These are phyloP conservation scores for Semicossyphus pulcher DNA, from an alignment of 2,113 vertebrate genomes.

Conservation along the genomic window DNA sequence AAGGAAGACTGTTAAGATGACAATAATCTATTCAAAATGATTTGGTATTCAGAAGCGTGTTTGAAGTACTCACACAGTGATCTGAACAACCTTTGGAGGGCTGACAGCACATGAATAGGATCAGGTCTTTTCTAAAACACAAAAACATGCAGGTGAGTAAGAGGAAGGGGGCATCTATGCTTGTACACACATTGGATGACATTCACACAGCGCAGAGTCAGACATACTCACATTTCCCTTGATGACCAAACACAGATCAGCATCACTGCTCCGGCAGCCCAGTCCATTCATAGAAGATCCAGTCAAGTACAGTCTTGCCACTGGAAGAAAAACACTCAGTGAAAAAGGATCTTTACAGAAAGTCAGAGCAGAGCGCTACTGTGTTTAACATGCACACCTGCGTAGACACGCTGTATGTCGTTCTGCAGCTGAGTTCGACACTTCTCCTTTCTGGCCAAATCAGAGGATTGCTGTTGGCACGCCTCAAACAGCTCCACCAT, in stretches of 20 bases:
- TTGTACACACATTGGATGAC: not conserved
- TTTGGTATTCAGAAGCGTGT: not conserved
- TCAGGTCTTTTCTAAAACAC: constrained; percentile 87
- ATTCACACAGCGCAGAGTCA: not conserved
- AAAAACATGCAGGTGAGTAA: constrained; percentile 10
- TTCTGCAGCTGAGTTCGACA: constrained; percentile 88
- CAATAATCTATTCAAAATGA: not conserved
- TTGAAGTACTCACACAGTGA: constrained; percentile 89
- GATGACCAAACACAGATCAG: constrained; percentile 93
- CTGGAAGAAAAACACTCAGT: constrained; percentile 66
- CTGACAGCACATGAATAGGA: constrained; percentile 88
- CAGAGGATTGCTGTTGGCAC: constrained; percentile 88
- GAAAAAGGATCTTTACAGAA: not conserved
- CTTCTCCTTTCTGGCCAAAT: constrained; percentile 91
- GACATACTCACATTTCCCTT: constrained; percentile 86
- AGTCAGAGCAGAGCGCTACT: not conserved
- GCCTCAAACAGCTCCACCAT: constrained; percentile 90
- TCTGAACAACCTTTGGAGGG: constrained; percentile 89
- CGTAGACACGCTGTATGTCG: constrained; percentile 86
- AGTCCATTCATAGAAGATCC: constrained; percentile 96
- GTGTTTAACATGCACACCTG: constrained; percentile 47
- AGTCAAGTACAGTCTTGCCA: constrained; percentile 90
- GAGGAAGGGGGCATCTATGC: not conserved
- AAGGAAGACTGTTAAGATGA: not conserved
- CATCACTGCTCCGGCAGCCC: constrained; percentile 93